Conservation (phyloP, 2,797 vertebrate species). For the Calcarius lapponicus region DNA sequence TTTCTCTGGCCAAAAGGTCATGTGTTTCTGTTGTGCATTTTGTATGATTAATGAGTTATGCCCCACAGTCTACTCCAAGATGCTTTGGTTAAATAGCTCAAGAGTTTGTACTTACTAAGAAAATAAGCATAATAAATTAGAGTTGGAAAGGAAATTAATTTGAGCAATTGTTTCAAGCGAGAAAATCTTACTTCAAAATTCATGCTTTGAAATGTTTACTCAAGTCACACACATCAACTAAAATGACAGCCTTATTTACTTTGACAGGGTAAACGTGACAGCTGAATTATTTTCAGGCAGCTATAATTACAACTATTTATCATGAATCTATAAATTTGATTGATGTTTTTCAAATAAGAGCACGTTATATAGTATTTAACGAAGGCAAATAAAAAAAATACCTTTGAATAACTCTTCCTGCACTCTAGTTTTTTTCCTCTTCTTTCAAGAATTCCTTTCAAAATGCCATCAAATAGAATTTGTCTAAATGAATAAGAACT, state of each 20-base stretch:
- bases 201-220: slow-evolving; percentile 67
- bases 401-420: slow-evolving; percentile 13
- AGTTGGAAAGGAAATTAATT: slow-evolving; percentile 57
- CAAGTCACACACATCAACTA: slow-evolving; percentile 66
- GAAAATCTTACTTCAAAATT: slow-evolving; percentile 38
- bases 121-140: slow-evolving; percentile 54
- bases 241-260: slow-evolving; percentile 76
- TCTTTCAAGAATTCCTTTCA: slow-evolving; percentile 42
- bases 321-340: slow-evolving; percentile 54
- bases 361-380: slow-evolving; percentile 18
- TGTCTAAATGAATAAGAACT: slow-evolving; percentile 42
- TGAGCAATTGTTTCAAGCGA: slow-evolving; percentile 61
- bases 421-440: neutral
- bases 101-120: slow-evolving; percentile 24
- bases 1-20: neutral
- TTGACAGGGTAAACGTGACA: slow-evolving; percentile 65
- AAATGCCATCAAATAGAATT: slow-evolving; percentile 36
- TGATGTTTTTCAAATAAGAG: slow-evolving; percentile 66
- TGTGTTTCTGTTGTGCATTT: neutral
- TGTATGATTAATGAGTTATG: slow-evolving; percentile 9
- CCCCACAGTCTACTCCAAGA: neutral
- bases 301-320: slow-evolving; percentile 63
- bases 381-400: slow-evolving; percentile 35
- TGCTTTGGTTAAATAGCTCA: slow-evolving; percentile 5
- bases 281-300: slow-evolving; percentile 66